phyloP scores from a whole-genome alignment of 2,113 vertebrate genomes.

The Zosterops borbonicus region DNA sequence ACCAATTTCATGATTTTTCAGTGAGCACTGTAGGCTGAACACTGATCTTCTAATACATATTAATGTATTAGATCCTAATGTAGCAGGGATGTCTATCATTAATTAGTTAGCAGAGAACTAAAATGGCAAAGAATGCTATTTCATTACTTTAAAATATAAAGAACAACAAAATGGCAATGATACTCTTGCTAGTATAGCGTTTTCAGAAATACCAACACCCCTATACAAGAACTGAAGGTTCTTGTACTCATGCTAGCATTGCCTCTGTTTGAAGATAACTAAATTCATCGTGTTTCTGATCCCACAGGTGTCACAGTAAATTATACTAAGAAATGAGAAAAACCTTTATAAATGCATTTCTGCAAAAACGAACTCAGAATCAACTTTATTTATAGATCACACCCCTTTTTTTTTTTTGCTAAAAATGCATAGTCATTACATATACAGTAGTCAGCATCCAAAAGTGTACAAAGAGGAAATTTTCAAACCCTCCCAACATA shows the following conservation, averaged over 20 bases:
- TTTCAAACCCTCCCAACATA: constrained; percentile 59
- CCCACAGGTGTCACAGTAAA: neutral
- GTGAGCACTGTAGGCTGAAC: neutral
- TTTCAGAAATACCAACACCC: neutral
- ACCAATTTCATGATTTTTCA: neutral
- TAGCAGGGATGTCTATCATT: neutral
- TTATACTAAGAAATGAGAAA: neutral
- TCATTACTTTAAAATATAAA: neutral
- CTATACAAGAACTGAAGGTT: neutral
- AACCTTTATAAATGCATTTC: constrained; percentile 35
- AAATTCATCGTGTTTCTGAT: neutral
- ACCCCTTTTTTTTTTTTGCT: constrained; percentile 52
- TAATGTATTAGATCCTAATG: neutral
- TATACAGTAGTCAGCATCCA: constrained; percentile 70
- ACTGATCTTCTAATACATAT: neutral
- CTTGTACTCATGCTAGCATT: neutral
- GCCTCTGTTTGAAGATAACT: neutral
- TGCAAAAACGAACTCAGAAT: constrained; percentile 68
- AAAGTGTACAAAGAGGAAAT: constrained; percentile 60
- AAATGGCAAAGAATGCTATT: neutral
- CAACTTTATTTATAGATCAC: constrained; percentile 75
- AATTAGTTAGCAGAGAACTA: neutral
- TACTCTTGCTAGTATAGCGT: neutral
- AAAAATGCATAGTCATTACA: constrained; percentile 76
- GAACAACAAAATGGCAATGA: neutral